Evolutionary conservation across 2,888 invertebrate genomes (phyloP), one percentile per base, ranked within the genome.

Genomic region (Dorcus parallelipipedus): DNA sequence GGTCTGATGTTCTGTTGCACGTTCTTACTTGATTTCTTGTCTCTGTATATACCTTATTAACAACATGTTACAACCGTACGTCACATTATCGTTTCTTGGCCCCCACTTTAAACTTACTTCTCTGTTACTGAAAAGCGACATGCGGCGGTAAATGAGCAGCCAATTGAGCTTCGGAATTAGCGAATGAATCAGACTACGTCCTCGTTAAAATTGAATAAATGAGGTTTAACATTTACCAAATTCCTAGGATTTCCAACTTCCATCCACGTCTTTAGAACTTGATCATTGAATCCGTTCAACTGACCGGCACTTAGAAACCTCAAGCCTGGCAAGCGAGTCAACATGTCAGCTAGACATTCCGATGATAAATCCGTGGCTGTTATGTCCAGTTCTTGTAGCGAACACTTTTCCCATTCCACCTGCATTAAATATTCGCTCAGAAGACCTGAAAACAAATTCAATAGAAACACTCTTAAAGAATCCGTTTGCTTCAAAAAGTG

Each of bases 371-470:
- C 98, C 0, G 98, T 99, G 1, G 95, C 99, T 0, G 97, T 95
- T 56, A 99, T 90, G 73, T 99, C 99, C 67, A 99, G 76, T 79
- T 99, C 99, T 76, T 92, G 93, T 56, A 99, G 79, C 1, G 95
- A 92, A 60, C 78, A 78, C 77, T 97, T 95, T 77, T 99, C 97
- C 99, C 99, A 99, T 72, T 98, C 97, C 7, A 97, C 97, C 74
- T 91, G 90, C 89, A 93, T 92, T 60, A 99, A 90, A 76, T 92
- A 86, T 68, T 96, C 94, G 67, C 95, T 95, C 73, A 91, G 90
- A 7, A 99, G 83, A 76, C 88, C 95, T 95, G 75, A 26, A 76
- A 76, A 56, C 3, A 20, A 20, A 20, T 20, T 20, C 20, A 20
- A 2, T 20, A 55, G 60, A 54, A 52, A 54, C 23, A 41, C 41